Base-by-base conservation (phyloP, 2,888 invertebrate species). In the Blastobasis lacticolella region DNA sequence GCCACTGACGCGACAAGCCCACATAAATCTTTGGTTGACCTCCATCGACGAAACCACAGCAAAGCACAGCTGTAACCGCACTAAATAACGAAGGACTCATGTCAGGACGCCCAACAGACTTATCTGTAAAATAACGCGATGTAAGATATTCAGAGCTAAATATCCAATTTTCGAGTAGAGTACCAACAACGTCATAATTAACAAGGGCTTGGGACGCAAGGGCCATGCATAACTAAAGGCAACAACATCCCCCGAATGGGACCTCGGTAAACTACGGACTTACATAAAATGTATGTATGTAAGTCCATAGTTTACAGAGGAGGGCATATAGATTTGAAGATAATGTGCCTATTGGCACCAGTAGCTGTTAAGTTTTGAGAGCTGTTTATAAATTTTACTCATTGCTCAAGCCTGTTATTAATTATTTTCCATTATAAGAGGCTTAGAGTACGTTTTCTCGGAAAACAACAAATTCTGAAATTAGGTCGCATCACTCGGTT, bases 211-310 rank as follows among this genome's bases (percentile, higher is more conserved):
- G 77, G 77, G 73, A 66, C 70, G 64, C 71, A 63, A 23, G 65
- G 67, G 54, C 71, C 76, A 78, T 84, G 83, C 78, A 85, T 84
- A 79, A 82, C 73, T 81, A 75, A 83, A 73, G 66, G 54, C 57
- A 23, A 23, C 44, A 59, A 57, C 60, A 64, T 62, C 67, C 69
- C 68, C 64, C 57, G 63, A 66, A 64, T 61, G 64, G 64, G 68
- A 70, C 70, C 75, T 60, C 63, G 56, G 66, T 75, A 76, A 78
- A 78, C 76, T 77, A 71, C 68, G 64, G 67, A 61, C 63, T 64
- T 58, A 61, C 56, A 53, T 38, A 23, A 23, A 23, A 23, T 23
- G 23, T 23, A 23, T 23, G 23, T 23, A 23, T 23, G 23, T 23
- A 23, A 23, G 23, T 23, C 23, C 23, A 23, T 23, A 23, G 23